Base-by-base conservation (phyloP, 2,797 vertebrate genomes). In the Hypotaenidia okinawae region DNA sequence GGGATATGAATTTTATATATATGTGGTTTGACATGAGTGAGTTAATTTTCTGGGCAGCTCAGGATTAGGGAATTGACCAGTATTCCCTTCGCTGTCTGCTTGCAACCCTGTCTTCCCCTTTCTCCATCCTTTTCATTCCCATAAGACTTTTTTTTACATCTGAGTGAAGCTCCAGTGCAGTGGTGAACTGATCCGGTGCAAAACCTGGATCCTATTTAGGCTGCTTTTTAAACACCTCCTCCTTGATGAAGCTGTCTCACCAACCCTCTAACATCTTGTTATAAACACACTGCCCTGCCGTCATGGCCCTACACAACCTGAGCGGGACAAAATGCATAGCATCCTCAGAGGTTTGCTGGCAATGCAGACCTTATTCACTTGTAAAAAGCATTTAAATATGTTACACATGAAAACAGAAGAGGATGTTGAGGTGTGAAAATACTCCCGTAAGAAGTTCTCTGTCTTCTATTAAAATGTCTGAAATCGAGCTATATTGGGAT, bases 41-140 rank as follows among this genome's bases (percentile, higher is more conserved):
- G 58, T 89, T 93, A 55, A 83, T 91, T 94, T 95, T 84, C 62
- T 89, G 62, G 55, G 62, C 45, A 75, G 82, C 55, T 85, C 51
- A 43, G 66, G 57, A 61, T 92, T 67, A 78, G 72, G 64, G 63
- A 75, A 75, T 77, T 89, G 68, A 47, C 91, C 37, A 69, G 33
- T 84, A 68, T 84, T 90, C 62, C 66, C 59, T 75, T 82, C 2
- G 1, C 54, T 80, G 49, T 58, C 55, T 75, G 13, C 67, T 75
- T 86, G 62, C 86, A 84, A 33, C n/a, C 51, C 41, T 16, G 15
- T 91, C 66, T 86, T 84, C 58, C 69, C 41, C 93, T 87, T 90
- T 58, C 74, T 89, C 55, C 33, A 59, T 76, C 73, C 30, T 64
- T 85, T 87, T 82, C 28, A 25, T 87, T 96, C 79, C 64, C 76